Percentiles rank a stretch among this genome's conserved stretches.
Conservation (phyloP, 2,888 invertebrate genomes). For the Cartodere bifasciata region DNA sequence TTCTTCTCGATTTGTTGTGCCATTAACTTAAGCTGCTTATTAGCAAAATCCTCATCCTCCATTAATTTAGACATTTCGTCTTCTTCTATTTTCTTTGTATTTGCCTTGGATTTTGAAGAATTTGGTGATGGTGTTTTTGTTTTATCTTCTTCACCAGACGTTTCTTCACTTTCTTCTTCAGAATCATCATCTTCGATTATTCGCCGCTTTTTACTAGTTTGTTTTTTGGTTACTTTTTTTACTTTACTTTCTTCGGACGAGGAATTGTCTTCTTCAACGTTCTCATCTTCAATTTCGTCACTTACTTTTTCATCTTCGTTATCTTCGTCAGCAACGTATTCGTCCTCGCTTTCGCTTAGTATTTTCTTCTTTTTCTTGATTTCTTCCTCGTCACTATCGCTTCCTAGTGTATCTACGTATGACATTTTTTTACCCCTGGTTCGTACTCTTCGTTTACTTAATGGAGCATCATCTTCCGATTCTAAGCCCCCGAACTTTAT, state of each 20-base stretch:
- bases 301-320: constrained; percentile 27
- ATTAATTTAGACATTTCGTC: constrained; percentile 39
- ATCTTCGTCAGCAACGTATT: constrained; percentile 37
- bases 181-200: constrained; percentile 6
- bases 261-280: no score
- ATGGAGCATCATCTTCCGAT: constrained; percentile 34
- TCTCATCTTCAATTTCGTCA: constrained; percentile 16
- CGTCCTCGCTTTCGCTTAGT: constrained; percentile 39
- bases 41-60: constrained; percentile 48
- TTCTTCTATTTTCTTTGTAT: constrained; percentile 38
- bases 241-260: no score
- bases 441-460: constrained; percentile 49
- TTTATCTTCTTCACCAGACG: constrained; percentile 14
- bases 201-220: no score
- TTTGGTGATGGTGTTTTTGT: no score
- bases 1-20: constrained; percentile 40
- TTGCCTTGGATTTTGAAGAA: no score
- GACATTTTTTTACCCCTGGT: constrained; percentile 63
- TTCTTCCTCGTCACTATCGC: constrained; percentile 61
- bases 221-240: no score
- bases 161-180: background rate
- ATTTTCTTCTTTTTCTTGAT: constrained; percentile 33
- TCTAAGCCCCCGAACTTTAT: constrained; percentile 46
- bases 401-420: constrained; percentile 63
- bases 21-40: constrained; percentile 39